Conservation (phyloP, 2,113 vertebrate species). For the Chaetorhynchus papuensis region DNA sequence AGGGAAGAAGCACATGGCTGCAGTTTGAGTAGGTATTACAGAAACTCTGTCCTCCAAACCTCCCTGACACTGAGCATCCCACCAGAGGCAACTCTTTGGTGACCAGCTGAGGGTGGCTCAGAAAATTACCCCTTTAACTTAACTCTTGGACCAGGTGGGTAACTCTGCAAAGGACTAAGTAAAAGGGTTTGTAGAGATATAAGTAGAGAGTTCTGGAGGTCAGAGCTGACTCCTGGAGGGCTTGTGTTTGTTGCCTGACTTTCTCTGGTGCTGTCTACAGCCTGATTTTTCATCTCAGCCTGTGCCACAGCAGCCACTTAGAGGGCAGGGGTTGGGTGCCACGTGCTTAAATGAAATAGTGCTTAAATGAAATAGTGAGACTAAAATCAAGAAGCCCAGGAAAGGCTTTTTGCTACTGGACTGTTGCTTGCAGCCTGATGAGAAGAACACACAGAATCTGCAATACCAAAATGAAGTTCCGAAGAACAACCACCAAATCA, state of each 20-base stretch:
- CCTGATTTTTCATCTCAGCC: neutral
- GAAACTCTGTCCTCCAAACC: neutral
- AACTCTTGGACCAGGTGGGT: neutral
- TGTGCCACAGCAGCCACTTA: neutral
- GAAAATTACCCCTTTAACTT: neutral
- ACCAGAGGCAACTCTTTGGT: neutral
- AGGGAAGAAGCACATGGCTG: neutral
- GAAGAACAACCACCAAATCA: neutral
- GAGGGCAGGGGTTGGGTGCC: neutral
- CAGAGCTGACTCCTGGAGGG: neutral
- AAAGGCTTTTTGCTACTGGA: neutral
- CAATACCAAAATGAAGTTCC: neutral
- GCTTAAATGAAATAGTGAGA: neutral
- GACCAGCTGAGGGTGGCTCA: neutral
- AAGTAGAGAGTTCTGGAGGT: neutral
- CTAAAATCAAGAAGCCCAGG: neutral
- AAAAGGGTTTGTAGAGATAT: neutral
- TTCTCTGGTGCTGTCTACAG: neutral
- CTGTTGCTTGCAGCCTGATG: neutral
- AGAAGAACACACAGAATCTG: neutral
- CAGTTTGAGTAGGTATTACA: neutral
- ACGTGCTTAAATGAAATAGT: neutral
- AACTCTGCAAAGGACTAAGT: neutral
- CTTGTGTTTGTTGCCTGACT: neutral
- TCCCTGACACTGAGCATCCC: neutral